Evolutionary conservation across 2,113 vertebrate species (phyloP), one percentile per base, ranked within the genome.

Genomic region (Speoplatyrhinus poulsoni): DNA sequence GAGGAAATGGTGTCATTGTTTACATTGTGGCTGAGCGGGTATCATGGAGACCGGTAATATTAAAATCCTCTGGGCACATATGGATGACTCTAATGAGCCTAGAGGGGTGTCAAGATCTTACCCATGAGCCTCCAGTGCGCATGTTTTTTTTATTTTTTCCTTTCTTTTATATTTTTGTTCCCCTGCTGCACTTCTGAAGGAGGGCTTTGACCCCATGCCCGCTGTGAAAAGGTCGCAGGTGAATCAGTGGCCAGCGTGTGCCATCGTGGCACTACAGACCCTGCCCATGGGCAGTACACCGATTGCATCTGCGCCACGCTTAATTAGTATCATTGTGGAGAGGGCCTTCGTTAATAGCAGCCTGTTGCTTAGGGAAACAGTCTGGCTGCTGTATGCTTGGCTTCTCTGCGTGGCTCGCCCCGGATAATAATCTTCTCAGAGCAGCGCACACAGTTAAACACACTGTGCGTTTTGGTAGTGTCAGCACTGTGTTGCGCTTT

Each of bases 251-350:
- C 75, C 67, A 65, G 76, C 69, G 49, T 71, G 72, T 71, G 79
- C 65, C 71, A 46, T 62, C 60, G 15, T 50, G 65, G 82, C 75
- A 76, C 74, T 59, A 16, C 80, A 41, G 49, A 72, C 61, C 53
- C 72, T 80, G 73, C 70, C 79, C 84, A 77, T 86, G 82, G 80
- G 78, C 77, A 78, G 67, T 50, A 55, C 70, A 71, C 73, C 5
- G 68, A 72, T 73, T 73, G 80, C 89, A 87, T 87, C 87, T 87
- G 85, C 79, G 87, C 82, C 48, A 13, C 76, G 78, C 77, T 81
- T 88, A 90, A 91, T 90, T 90, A 84, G 85, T 82, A 87, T 83
- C 79, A 84, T 88, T 70, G 80, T 63, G 80, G 88, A 85, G 76
- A 60, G 74, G 79, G 69, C 77, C 85, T 76, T 85, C 55, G 65